phyloP scores from a whole-genome alignment of 2,113 vertebrate genomes.

The Bostrychus sinensis region DNA sequence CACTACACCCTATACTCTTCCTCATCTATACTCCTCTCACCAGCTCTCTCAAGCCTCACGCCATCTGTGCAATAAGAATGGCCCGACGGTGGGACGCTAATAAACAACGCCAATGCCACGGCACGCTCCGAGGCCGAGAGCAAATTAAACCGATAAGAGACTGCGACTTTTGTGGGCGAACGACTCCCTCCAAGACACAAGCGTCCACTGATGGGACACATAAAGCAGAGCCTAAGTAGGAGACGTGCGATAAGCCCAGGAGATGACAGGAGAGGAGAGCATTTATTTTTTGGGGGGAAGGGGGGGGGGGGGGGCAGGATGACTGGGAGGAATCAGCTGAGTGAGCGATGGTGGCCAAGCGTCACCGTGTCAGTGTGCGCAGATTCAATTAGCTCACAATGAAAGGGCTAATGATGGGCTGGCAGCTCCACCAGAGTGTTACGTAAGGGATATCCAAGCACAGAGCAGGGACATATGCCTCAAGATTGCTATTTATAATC shows the following conservation, averaged over 20 bases:
- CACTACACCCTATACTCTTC: not conserved
- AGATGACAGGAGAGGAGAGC: not conserved
- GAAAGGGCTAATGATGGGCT: conserved; percentile 43
- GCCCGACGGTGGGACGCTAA: conserved; percentile 57
- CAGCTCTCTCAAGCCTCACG: conserved; percentile 34
- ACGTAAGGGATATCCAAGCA: not conserved
- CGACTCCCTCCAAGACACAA: conserved; percentile 41
- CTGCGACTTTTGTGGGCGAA: conserved; percentile 11
- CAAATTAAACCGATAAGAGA: conserved; percentile 64
- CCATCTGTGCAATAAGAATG: conserved; percentile 63
- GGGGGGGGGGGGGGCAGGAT: too few relatives aligned
- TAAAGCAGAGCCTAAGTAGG: conserved; percentile 1
- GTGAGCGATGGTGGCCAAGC: conserved; percentile 29
- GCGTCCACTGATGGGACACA: conserved; percentile 16
- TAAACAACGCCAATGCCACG: conserved; percentile 60
- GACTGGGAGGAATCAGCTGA: conserved; percentile 18
- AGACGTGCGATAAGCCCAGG: conserved; percentile 3
- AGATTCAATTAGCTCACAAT: conserved; percentile 45
- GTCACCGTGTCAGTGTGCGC: conserved; percentile 19
- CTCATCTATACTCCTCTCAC: conserved; percentile 16
- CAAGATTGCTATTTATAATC: not conserved
- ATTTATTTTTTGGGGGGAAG: too few relatives aligned
- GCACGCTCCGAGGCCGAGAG: conserved; percentile 52
- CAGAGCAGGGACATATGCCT: not conserved
- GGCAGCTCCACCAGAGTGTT: conserved; percentile 27